These are phyloP conservation scores for Mobula birostris DNA, from an alignment of 2,113 vertebrate genomes.

Conservation along the genomic window DNA sequence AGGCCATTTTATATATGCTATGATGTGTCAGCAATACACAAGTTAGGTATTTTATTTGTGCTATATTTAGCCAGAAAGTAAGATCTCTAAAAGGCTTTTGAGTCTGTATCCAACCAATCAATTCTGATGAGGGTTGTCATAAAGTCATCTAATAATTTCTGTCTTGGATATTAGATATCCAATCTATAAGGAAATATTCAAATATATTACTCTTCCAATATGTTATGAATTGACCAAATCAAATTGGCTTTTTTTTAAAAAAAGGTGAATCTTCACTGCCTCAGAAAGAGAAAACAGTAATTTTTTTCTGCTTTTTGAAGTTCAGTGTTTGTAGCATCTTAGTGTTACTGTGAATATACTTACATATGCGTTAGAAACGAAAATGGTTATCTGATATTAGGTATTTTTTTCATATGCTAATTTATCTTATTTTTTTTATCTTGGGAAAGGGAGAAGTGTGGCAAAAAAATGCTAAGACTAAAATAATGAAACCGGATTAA, in stretches of 20 bases:
- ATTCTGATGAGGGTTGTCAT: conserved; percentile 86
- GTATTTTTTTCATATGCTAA: background rate
- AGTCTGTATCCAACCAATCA: conserved; percentile 80
- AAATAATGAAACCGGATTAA: background rate
- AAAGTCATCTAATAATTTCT: conserved; percentile 74
- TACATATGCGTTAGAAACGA: background rate
- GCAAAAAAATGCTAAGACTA: no score
- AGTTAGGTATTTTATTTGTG: conserved; percentile 70
- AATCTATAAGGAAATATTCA: background rate
- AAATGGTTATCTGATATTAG: background rate
- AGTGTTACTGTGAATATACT: background rate
- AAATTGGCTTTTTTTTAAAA: background rate
- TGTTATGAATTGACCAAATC: background rate
- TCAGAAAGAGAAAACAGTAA: background rate
- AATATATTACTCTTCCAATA: background rate
- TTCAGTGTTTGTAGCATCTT: background rate
- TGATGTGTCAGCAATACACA: conserved; percentile 41
- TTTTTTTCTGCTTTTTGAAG: background rate
- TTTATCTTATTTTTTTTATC: background rate
- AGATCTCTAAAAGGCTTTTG: conserved; percentile 85
- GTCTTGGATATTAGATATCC: conserved; percentile 41
- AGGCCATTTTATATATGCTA: no score
- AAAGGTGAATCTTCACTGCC: background rate
- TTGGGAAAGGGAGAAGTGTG: background rate
- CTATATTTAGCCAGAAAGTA: conserved; percentile 90